phyloP scores from a whole-genome alignment of 2,888 invertebrate species.

The Merodon equestris region DNA sequence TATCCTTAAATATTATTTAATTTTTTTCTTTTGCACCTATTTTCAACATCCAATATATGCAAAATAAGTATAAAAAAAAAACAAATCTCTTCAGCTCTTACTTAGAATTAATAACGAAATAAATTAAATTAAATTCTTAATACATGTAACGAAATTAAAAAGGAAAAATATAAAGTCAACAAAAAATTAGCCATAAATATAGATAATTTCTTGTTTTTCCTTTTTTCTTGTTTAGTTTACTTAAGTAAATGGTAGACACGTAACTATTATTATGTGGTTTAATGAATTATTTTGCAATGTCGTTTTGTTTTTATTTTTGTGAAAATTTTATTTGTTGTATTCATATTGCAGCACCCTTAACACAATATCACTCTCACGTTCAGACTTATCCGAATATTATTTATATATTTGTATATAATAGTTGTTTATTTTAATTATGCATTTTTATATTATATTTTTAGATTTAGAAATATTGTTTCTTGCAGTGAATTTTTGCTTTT shows the following conservation, averaged over 20 bases:
- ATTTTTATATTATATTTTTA: conserved; percentile 17
- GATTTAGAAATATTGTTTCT: conserved; percentile 35
- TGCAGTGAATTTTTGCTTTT: conserved; percentile 19
- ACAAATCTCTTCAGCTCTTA: conserved; percentile 9
- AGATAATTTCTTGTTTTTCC: conserved; percentile 26
- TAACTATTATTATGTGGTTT: conserved; percentile 35
- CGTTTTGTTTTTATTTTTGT: conserved; percentile 16
- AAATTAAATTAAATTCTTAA: conserved; percentile 27
- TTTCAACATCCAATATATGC: conserved; percentile 29
- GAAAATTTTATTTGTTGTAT: conserved; percentile 41
- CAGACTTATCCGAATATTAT: conserved; percentile 78
- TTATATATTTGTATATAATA: conserved; percentile 19
- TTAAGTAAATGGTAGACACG: conserved; percentile 63
- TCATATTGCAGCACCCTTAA: conserved; percentile 76
- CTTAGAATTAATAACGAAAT: conserved; percentile 18
- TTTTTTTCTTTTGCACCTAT: neutral
- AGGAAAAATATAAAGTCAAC: conserved; percentile 1
- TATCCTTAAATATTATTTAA: conserved; percentile 21
- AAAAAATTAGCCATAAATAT: conserved; percentile 16
- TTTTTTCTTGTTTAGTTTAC: conserved; percentile 61
- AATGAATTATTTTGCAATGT: conserved; percentile 20
- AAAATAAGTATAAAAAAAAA: conserved; percentile 13
- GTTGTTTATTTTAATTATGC: conserved; percentile 27
- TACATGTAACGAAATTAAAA: conserved; percentile 14
- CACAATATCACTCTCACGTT: conserved; percentile 78